A percentile compares a stretch with the other conserved stretches of the same genome.
phyloP scores from a whole-genome alignment of 2,113 vertebrate genomes.

The Brachypodius melanocephalos region DNA sequence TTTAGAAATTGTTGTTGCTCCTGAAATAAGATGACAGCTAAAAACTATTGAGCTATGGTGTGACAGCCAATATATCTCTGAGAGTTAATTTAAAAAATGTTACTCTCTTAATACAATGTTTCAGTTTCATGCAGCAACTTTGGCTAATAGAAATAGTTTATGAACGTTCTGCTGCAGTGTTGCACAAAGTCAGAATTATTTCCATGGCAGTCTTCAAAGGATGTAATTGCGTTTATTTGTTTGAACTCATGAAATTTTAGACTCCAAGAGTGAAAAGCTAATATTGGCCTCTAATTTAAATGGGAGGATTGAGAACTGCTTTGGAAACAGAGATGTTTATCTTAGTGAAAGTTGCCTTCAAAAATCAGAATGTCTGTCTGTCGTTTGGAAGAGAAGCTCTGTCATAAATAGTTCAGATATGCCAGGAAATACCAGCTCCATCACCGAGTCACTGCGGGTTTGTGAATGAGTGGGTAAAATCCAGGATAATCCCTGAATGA shows the following conservation, averaged over 20 bases:
- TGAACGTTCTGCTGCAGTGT: slow-evolving; percentile 6
- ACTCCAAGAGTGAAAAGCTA: not conserved
- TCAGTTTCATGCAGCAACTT: not conserved
- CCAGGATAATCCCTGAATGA: not conserved
- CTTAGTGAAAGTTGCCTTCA: not conserved
- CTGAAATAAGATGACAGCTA: not conserved
- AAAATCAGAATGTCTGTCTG: not conserved
- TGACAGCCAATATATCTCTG: slow-evolving; percentile 12
- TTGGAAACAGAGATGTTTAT: not conserved
- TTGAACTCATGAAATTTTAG: slow-evolving; percentile 24
- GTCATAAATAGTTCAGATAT: not conserved
- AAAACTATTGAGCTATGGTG: not conserved
- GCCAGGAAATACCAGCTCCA: not conserved
- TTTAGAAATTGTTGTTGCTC: not conserved
- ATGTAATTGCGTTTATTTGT: not conserved
- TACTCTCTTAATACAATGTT: not conserved
- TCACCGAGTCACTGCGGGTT: not conserved
- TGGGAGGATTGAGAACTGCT: not conserved
- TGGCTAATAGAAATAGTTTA: not conserved
- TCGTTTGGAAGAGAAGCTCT: not conserved
- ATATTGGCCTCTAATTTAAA: not conserved
- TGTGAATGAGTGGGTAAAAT: not conserved
- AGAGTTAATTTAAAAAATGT: slow-evolving; percentile 34
- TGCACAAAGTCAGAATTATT: slow-evolving; percentile 3
- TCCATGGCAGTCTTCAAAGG: not conserved